Conservation (phyloP, 2,113 vertebrate species). For the Peromyscus maniculatus region DNA sequence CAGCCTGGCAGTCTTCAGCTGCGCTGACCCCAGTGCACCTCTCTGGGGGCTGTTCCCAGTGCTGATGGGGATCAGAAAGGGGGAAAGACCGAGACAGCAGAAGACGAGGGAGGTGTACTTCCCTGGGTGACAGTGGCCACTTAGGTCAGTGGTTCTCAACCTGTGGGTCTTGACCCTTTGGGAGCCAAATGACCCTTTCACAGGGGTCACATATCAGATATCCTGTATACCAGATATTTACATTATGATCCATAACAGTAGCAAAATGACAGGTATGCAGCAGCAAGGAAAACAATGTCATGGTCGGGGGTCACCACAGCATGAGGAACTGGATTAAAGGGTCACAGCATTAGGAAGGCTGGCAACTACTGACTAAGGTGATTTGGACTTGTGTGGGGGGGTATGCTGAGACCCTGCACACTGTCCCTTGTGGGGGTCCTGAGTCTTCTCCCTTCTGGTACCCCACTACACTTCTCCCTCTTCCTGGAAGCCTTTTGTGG, state of each 20-base stretch:
- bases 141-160: neutral
- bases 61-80: fast-evolving
- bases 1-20: fast-evolving
- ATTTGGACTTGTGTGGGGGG: neutral
- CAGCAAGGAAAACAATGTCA: neutral
- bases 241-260: neutral
- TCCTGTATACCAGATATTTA: neutral
- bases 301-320: neutral
- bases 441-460: neutral
- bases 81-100: neutral
- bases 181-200: neutral
- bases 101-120: neutral
- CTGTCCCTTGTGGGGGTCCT: no score
- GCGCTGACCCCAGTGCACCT: neutral
- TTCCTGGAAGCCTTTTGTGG: fast-evolving
- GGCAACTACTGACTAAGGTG: neutral
- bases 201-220: neutral
- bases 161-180: neutral
- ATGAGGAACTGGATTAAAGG: neutral
- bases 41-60: neutral
- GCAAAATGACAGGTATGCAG: neutral
- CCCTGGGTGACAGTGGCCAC: neutral
- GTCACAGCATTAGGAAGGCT: neutral
- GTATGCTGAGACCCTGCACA: neutral
- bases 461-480: neutral